Percentiles rank a stretch among this genome's conserved stretches.
phyloP scores from a whole-genome alignment of 2,113 vertebrate genomes.

The Trichechus manatus region DNA sequence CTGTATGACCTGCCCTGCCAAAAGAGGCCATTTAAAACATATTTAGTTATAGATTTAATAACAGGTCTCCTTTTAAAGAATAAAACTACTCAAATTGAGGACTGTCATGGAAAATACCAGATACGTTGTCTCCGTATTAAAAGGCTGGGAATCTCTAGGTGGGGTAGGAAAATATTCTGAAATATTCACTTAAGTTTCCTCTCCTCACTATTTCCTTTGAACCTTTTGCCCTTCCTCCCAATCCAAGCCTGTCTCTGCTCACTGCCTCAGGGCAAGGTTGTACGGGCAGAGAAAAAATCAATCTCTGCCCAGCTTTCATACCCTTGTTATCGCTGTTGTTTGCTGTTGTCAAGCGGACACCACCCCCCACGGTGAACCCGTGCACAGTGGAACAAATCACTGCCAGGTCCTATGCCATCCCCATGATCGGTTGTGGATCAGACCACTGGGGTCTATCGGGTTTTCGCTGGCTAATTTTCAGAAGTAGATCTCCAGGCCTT shows the following conservation, averaged over 20 bases:
- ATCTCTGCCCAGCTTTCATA: neutral
- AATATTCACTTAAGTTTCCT: neutral
- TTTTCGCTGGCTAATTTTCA: neutral
- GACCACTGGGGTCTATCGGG: too few species aligned
- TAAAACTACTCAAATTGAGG: neutral
- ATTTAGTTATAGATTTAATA: neutral
- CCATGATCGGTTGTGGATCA: neutral
- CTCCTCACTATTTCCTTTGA: neutral
- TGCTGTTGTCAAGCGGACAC: neutral
- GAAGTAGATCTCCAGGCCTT: neutral
- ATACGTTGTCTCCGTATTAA: slow-evolving; percentile 36
- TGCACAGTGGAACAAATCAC: neutral
- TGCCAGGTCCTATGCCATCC: neutral
- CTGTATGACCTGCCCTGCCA: neutral
- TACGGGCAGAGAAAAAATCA: neutral
- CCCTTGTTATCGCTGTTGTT: neutral
- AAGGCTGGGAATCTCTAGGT: neutral
- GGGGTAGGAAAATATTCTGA: neutral
- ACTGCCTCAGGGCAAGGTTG: neutral
- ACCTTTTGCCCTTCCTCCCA: neutral
- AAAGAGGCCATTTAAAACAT: neutral
- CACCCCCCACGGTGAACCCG: neutral
- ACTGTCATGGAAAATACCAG: neutral
- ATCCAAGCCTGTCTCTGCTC: neutral
- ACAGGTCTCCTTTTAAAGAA: slow-evolving; percentile 27